Base-by-base conservation (phyloP, 2,888 invertebrate species). In the Poecilus cupreus region DNA sequence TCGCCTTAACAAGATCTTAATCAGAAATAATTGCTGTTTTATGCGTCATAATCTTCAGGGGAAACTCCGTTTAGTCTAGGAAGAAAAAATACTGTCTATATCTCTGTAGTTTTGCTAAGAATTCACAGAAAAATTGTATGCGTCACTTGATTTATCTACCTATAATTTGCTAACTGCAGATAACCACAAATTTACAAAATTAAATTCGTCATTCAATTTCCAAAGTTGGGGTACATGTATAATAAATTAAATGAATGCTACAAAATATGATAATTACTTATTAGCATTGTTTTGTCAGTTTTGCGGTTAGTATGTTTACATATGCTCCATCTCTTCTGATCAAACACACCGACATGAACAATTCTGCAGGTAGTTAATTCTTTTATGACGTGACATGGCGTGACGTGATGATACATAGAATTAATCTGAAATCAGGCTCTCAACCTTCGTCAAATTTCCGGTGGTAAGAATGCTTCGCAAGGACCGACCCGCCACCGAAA, bases 351-450 rank as follows among this genome's bases (percentile, higher is more conserved):
- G 43, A 43, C 3, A 2, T 43, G 5, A 32, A n/a, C 43, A 43
- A 43, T 43, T 43, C 43, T 43, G 37, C 70, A 39, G 39, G 39
- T 70, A 39, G 70, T 64, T 64, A 64, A 64, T 64, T 64, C 16
- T 24, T 39, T 70, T 39, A 39, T 20, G 16, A 70, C 11, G 16
- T 70, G 39, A 16, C 16, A 51, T 51, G 51, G 16, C 18, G 20
- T 51, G 70, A 37, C 18, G 70, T 75, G 75, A 75, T 75, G 75
- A 75, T 75, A 75, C 49, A 75, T 75, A 49, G 26, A 75, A 75
- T 75, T 49, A 75, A 75, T 75, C 75, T 75, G 11, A 13, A 51
- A 75, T 49, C 75, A 75, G 51, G 18, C 16, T 51, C 13, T 1
- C 1, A 8, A 75, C 75, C 75, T 51, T 75, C 26, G 49, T 75